Evolutionary conservation across 2,797 vertebrate genomes (phyloP).

Genomic region (Spea hammondii): DNA sequence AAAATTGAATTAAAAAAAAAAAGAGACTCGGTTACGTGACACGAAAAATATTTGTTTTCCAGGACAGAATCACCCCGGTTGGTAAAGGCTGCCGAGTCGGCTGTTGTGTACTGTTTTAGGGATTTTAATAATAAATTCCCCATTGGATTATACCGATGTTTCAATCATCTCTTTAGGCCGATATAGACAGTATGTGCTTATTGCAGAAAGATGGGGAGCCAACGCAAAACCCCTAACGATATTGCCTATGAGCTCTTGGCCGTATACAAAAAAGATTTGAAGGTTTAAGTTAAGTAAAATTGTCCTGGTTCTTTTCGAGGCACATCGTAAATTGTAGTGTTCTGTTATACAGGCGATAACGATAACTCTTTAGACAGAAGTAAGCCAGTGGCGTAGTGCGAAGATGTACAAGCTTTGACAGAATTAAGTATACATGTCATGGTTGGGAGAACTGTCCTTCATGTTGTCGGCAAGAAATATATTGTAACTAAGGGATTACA

Average conservation of each 20-base stretch:
- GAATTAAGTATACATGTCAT: background rate
- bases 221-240: conserved; percentile 15
- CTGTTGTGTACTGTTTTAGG: too few relatives aligned
- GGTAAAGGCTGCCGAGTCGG: too few relatives aligned
- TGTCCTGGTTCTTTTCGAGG: background rate
- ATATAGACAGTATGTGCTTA: background rate
- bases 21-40: too few relatives aligned
- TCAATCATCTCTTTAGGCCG: rapidly evolving
- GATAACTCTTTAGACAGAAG: background rate
- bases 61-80: too few relatives aligned
- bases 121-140: conserved; percentile 10
- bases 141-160: background rate
- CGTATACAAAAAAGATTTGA: rapidly evolving
- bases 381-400: conserved; percentile 29
- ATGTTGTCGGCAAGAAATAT: conserved; percentile 37
- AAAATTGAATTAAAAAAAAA: too few relatives aligned
- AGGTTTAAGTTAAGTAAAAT: too few relatives aligned
- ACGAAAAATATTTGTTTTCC: too few relatives aligned
- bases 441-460: background rate
- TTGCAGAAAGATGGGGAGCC: background rate
- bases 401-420: conserved; percentile 4
- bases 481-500: background rate
- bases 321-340: conserved; percentile 23
- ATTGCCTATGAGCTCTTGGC: background rate
- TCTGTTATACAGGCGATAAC: background rate